phyloP scores from a whole-genome alignment of 2,888 invertebrate genomes.

The Platycheirus albimanus region DNA sequence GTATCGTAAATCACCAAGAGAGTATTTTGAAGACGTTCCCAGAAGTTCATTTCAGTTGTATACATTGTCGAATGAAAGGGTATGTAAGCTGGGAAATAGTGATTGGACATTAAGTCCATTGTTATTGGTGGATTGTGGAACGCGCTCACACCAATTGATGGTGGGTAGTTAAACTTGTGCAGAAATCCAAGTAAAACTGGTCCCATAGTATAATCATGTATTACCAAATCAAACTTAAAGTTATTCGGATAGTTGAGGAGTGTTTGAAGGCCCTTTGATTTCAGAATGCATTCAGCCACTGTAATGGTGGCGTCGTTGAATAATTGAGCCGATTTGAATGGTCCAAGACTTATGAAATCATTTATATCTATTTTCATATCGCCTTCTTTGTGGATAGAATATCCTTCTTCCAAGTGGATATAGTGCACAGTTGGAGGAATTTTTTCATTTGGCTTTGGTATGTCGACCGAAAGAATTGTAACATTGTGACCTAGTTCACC shows the following conservation, averaged over 20 bases:
- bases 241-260: conserved; percentile 77
- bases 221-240: conserved; percentile 79
- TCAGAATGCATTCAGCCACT: conserved; percentile 29
- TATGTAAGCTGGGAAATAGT: conserved; percentile 76
- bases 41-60: conserved; percentile 76
- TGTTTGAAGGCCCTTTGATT: conserved; percentile 75
- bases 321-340: conserved; percentile 47
- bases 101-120: conserved; percentile 75
- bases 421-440: conserved; percentile 75
- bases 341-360: conserved; percentile 15
- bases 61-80: conserved; percentile 75
- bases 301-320: conserved; percentile 65
- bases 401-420: conserved; percentile 77
- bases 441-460: conserved; percentile 67
- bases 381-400: conserved; percentile 55
- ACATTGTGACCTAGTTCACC: conserved; percentile 76
- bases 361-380: conserved; percentile 6
- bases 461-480: conserved; percentile 76
- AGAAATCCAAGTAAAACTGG: conserved; percentile 78
- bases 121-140: conserved; percentile 76
- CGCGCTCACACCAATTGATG: conserved; percentile 77
- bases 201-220: conserved; percentile 78
- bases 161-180: conserved; percentile 79
- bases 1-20: conserved; percentile 74
- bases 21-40: conserved; percentile 76